A percentile compares a stretch with the other conserved stretches of the same genome.
phyloP scores from a whole-genome alignment of 2,113 vertebrate genomes.

The Hirundichthys speculiger region DNA sequence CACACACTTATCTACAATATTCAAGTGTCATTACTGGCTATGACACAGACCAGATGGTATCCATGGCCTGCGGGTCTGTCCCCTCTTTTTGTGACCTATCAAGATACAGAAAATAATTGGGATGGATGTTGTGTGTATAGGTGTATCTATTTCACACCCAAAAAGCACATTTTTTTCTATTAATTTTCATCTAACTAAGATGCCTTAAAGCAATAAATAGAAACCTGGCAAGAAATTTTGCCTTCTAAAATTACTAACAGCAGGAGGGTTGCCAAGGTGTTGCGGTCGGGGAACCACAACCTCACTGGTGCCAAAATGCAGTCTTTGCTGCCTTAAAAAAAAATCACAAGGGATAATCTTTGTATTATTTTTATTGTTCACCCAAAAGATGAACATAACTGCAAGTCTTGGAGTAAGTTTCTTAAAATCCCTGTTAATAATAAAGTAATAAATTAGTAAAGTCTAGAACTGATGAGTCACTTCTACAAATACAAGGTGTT shows the following conservation, averaged over 20 bases:
- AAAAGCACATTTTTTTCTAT: slow-evolving; percentile 37
- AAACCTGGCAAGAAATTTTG: slow-evolving; percentile 41
- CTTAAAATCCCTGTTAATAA: slow-evolving; percentile 9
- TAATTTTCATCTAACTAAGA: slow-evolving; percentile 50
- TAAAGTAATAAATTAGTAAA: slow-evolving; percentile 1
- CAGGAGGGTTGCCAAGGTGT: slow-evolving; percentile 44
- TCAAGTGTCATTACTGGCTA: background rate
- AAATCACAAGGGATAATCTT: background rate
- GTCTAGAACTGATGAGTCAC: slow-evolving; percentile 45
- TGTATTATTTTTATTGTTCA: slow-evolving; percentile 7
- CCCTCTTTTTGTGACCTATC: slow-evolving; percentile 40
- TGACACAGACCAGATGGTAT: slow-evolving; percentile 50
- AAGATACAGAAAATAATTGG: slow-evolving; percentile 26
- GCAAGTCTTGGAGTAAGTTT: background rate
- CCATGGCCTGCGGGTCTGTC: slow-evolving; percentile 24
- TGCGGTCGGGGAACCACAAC: slow-evolving; percentile 15
- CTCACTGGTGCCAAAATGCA: background rate
- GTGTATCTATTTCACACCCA: slow-evolving; percentile 1
- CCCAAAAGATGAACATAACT: slow-evolving; percentile 13
- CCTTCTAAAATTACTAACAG: slow-evolving; percentile 55
- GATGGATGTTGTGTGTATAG: slow-evolving; percentile 26
- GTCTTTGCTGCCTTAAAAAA: slow-evolving; percentile 11
- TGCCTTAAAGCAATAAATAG: slow-evolving; percentile 23
- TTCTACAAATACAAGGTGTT: slow-evolving; percentile 26
- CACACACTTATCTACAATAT: background rate